Base-by-base conservation (phyloP, 92 coral and sea anemone genomes). In the Palythoa grandis region DNA sequence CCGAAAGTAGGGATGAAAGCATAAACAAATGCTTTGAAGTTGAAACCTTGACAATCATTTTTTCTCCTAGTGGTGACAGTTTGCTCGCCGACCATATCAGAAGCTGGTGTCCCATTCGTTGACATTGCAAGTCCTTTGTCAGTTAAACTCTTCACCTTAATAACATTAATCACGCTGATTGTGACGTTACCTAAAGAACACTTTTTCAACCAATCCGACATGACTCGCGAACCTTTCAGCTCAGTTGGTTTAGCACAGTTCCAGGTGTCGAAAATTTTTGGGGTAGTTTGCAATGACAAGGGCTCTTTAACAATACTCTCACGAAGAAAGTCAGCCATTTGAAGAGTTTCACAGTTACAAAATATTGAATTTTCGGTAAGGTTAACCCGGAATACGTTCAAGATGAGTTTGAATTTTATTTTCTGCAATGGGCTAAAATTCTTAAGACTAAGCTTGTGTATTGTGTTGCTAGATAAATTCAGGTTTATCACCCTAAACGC, bases 341-440 rank as follows among this genome's bases (percentile, higher is more conserved):
- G 14, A 29, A 29, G 35, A 29, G 35, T 29, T 29, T 29, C 35
- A 29, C 35, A 29, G 1, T 29, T 29, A 29, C 98, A 95, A n/a
- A 50, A 24, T 0, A 95, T 63, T 17, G 92, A 92, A 61, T 95
- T 95, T 61, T 89, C 88, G 13, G 87, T 75, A 22, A 95, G 73
- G 82, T 87, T 86, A 23, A 95, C 86, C 57, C 76, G 56, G 82
- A 77, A 95, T 29, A 88, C 89, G 1, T 52, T 50, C 19, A 95
- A 54, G n/a, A 93, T 67, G 70, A 74, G 70, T 84, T 77, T 56
- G 38, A 95, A 77, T 29, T 72, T 89, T 14, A 4, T 15, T 43
- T 29, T 38, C 78, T 87, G 85, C 9, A 85, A 83, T 52, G 43
- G 66, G 75, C 70, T 87, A 38, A 89, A 76, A 48, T 37, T 84